These are phyloP conservation scores for Macroglossus sobrinus DNA, from an alignment of 2,113 vertebrate species.

Conservation along the genomic window DNA sequence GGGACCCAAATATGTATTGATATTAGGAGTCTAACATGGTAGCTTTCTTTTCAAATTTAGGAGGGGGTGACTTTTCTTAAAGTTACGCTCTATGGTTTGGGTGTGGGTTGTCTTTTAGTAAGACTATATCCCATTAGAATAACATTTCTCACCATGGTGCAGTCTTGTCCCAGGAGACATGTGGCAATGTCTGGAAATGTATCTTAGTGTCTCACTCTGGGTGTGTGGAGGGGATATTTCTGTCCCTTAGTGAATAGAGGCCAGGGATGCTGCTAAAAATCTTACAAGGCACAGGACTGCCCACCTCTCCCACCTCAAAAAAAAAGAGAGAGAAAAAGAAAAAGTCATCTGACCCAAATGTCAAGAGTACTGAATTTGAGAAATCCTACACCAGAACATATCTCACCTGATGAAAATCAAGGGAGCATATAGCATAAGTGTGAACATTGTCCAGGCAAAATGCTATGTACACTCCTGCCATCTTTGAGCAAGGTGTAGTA, in stretches of 20 bases:
- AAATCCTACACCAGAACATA: not conserved
- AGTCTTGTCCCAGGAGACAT: not conserved
- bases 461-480: not conserved
- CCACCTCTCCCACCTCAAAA: no score
- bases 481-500: not conserved
- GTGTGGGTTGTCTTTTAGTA: not conserved
- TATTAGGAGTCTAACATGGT: conserved; percentile 12
- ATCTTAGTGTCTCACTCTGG: not conserved
- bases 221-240: not conserved
- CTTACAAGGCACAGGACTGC: not conserved
- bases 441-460: conserved; percentile 13
- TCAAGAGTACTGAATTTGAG: not conserved
- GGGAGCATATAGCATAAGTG: not conserved
- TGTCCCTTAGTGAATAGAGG: not conserved
- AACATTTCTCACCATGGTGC: not conserved
- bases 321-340: no score
- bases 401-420: conserved; percentile 7
- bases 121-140: not conserved
- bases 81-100: not conserved
- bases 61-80: conserved; percentile 47
- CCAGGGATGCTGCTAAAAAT: not conserved
- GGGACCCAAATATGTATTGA: not conserved
- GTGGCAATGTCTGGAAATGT: not conserved
- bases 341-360: not conserved
- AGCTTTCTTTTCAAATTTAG: conserved; percentile 49